A percentile compares a stretch with the other conserved stretches of the same genome.
phyloP scores from a whole-genome alignment of 1,140 invertebrate species.

The Cydia fagiglandana region DNA sequence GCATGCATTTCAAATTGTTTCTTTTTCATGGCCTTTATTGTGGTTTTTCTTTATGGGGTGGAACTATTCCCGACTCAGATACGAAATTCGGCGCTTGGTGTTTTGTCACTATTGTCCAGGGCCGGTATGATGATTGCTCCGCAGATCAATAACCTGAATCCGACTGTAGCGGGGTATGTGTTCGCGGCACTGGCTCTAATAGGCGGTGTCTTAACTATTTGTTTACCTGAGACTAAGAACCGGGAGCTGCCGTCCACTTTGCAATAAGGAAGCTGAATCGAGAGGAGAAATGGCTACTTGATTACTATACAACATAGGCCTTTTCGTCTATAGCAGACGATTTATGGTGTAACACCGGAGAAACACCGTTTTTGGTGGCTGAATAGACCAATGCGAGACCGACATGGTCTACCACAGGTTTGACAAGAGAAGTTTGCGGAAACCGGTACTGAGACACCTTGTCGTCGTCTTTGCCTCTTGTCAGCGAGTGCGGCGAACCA shows the following conservation, averaged over 20 bases:
- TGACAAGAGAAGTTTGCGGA: no score
- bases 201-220: conserved; percentile 80
- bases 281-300: conserved; percentile 15
- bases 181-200: conserved; percentile 83
- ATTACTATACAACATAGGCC: no score
- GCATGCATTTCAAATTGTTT: conserved; percentile 80
- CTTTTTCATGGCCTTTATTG: conserved; percentile 78
- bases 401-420: no score
- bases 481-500: no score
- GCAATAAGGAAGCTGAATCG: conserved; percentile 45
- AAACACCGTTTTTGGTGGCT: no score
- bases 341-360: no score
- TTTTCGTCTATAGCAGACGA: no score
- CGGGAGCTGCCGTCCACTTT: conserved; percentile 58
- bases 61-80: conserved; percentile 81
- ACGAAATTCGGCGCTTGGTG: conserved; percentile 78
- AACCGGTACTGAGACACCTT: no score
- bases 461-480: no score
- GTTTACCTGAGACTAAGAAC: conserved; percentile 78
- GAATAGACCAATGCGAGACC: no score
- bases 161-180: conserved; percentile 80
- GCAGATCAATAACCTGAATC: conserved; percentile 61
- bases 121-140: conserved; percentile 79
- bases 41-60: conserved; percentile 79
- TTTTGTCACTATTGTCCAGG: conserved; percentile 78